Evolutionary conservation across 2,797 vertebrate species (phyloP).

Genomic region (Neosilurus mollespiculum): DNA sequence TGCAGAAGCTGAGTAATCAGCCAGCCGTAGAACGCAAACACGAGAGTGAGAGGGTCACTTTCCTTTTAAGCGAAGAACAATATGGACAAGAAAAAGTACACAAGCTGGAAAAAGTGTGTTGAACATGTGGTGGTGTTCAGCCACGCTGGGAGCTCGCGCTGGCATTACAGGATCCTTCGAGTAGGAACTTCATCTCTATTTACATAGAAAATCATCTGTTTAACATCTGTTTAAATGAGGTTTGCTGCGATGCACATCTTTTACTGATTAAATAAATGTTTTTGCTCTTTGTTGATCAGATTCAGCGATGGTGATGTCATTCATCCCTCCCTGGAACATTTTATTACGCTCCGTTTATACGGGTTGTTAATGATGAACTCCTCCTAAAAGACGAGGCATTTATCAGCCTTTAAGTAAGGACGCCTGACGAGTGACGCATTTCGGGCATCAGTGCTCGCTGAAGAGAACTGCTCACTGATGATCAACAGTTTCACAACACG

Average conservation of each 20-base stretch:
- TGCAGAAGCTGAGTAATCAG: background rate
- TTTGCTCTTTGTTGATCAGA: background rate
- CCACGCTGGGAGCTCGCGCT: background rate
- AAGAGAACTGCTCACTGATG: background rate
- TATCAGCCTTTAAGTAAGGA: too few relatives aligned
- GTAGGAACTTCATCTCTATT: background rate
- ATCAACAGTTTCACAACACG: background rate
- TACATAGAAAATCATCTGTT: background rate
- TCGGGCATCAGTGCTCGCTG: background rate
- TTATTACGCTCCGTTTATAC: background rate
- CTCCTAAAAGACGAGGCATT: too few relatives aligned
- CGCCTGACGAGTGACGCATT: background rate
- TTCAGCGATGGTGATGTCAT: too few relatives aligned
- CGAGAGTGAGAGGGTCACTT: background rate
- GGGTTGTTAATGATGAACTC: background rate
- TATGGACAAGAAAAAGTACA: background rate
- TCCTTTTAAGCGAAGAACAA: background rate
- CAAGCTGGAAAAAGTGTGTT: background rate
- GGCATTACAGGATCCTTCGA: background rate
- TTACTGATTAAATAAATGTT: background rate
- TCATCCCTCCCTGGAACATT: too few relatives aligned
- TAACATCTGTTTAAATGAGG: background rate
- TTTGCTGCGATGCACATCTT: background rate
- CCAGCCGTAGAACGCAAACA: background rate
- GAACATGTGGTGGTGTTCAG: conserved; percentile 52